Conservation (phyloP, 2,888 invertebrate species). For the Slavum lentiscoides region DNA sequence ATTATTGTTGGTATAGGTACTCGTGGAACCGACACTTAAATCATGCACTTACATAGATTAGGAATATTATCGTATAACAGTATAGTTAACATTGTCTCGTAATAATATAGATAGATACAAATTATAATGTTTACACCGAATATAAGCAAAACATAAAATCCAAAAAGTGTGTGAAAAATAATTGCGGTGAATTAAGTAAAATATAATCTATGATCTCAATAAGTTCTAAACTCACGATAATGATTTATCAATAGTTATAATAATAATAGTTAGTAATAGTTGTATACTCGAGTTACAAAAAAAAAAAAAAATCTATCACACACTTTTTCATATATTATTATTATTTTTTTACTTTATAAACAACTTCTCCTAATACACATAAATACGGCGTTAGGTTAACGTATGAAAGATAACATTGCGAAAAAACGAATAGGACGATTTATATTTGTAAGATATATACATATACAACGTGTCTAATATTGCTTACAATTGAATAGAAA, state of each 20-base stretch:
- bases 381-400: background rate
- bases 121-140: background rate
- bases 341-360: conserved; percentile 11
- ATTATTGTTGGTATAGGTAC: background rate
- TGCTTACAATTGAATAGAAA: conserved; percentile 44
- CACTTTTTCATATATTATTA: conserved; percentile 36
- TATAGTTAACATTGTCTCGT: background rate
- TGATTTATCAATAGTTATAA: conserved; percentile 1
- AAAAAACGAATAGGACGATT: background rate
- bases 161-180: conserved; percentile 21
- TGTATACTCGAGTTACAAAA: background rate
- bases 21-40: background rate
- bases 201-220: background rate
- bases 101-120: conserved; percentile 24
- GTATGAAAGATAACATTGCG: conserved; percentile 24
- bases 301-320: background rate
- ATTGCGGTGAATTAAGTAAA: background rate
- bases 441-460: background rate
- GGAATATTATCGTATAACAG: conserved; percentile 2
- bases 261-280: background rate
- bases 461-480: conserved; percentile 25
- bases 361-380: conserved; percentile 14
- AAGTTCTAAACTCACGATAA: background rate
- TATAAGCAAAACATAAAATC: conserved; percentile 2
- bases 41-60: conserved; percentile 1